These are phyloP conservation scores for Tenthredo amoena DNA, from an alignment of 2,888 invertebrate genomes.

Conservation along the genomic window DNA sequence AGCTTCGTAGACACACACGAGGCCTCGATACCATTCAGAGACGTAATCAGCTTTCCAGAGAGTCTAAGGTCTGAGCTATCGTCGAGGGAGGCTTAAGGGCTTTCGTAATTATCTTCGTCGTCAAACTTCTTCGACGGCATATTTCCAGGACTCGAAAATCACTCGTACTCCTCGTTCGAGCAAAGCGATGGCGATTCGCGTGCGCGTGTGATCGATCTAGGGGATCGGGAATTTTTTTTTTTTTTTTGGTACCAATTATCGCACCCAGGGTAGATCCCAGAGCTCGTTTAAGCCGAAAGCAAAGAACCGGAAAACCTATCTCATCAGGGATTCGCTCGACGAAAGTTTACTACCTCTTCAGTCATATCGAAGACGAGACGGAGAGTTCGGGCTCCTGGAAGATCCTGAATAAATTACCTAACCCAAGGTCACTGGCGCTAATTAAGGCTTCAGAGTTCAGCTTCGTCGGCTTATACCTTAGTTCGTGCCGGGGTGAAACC, in stretches of 20 bases:
- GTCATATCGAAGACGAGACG: conserved; percentile 10
- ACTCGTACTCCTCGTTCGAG: not conserved
- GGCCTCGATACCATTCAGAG: not conserved
- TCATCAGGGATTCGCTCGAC: conserved; percentile 11
- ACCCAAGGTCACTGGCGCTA: not conserved
- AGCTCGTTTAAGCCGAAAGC: not conserved
- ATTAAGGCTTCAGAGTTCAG: conserved; percentile 25
- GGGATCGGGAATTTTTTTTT: too few species aligned
- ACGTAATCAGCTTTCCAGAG: not conserved
- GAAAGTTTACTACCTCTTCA: conserved; percentile 24
- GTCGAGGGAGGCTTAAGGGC: not conserved
- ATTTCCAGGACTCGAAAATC: not conserved
- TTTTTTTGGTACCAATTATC: too few species aligned
- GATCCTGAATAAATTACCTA: conserved; percentile 26
- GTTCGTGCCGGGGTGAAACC: not conserved
- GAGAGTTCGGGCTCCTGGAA: not conserved
- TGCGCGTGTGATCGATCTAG: too few species aligned
- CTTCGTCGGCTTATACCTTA: not conserved
- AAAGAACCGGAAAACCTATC: not conserved
- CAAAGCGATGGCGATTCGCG: too few species aligned
- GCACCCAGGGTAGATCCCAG: too few species aligned
- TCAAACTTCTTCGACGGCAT: not conserved
- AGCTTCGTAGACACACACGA: not conserved
- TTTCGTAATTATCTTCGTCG: not conserved
- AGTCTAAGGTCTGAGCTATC: not conserved